Conservation (phyloP, 1,140 invertebrate genomes). For the Bacillus rossius region DNA sequence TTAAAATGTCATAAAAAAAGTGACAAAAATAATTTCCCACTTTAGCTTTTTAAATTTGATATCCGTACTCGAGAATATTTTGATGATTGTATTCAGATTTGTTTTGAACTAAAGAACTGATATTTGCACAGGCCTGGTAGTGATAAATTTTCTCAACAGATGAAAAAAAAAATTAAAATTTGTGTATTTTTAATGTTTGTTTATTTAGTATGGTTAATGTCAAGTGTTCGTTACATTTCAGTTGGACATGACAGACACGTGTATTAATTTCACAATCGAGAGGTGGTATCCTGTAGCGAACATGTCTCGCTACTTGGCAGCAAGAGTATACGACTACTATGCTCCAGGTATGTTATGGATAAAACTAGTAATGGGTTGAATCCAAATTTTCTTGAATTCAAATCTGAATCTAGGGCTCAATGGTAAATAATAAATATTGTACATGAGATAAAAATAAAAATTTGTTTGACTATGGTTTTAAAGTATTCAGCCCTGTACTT, state of each 20-base stretch:
- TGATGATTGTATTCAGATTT: too few species aligned
- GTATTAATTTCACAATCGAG: slow-evolving; percentile 88
- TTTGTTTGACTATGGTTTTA: too few species aligned
- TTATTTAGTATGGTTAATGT: background rate
- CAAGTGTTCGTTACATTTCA: slow-evolving; percentile 38
- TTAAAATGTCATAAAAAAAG: too few species aligned
- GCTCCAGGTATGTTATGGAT: slow-evolving; percentile 67
- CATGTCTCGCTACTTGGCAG: slow-evolving; percentile 86
- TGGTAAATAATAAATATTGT: background rate
- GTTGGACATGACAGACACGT: slow-evolving; percentile 76
- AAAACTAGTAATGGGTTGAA: background rate
- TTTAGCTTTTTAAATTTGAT: too few species aligned
- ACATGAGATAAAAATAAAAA: background rate
- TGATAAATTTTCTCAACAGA: too few species aligned
- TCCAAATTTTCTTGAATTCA: slow-evolving; percentile 9
- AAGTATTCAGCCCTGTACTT: too few species aligned
- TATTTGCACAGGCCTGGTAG: too few species aligned
- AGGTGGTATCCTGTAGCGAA: slow-evolving; percentile 95
- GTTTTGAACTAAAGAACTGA: too few species aligned
- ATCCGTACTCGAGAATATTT: too few species aligned
- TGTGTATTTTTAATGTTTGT: too few species aligned
- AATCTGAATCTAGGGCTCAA: background rate
- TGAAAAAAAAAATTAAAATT: too few species aligned
- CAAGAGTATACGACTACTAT: slow-evolving; percentile 94
- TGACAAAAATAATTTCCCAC: too few species aligned